Base-by-base conservation (phyloP, 2,888 invertebrate species). In the Sinohyriopsis cumingii region DNA sequence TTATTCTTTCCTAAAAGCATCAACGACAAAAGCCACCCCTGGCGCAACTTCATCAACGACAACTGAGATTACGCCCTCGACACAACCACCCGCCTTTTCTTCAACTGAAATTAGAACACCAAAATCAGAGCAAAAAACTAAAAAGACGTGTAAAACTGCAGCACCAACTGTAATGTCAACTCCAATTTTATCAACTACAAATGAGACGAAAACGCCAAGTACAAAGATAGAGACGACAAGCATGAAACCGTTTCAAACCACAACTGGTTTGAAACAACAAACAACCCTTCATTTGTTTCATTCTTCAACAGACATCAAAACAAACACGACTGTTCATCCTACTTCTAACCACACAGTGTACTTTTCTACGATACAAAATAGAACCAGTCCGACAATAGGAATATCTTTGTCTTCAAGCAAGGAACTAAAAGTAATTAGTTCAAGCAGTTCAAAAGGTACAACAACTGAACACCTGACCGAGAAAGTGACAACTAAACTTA, bases 11-110 rank as follows among this genome's bases (percentile, higher is more conserved):
- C 45, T 45, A 57, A 54, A 67, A 60, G 56, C 69, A 63, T 25
- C 56, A 62, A 63, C 65, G 67, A 63, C 69, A 24, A 18, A 55
- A n/a, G 12, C 24, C 25, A 22, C 59, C 20, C 59, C 68, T 45
- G 65, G 57, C 22, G 59, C 66, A 55, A 64, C 63, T 24, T 28
- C 59, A 45, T 12, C 45, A 20, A 22, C 65, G 18, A 53, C 65
- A 67, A 62, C 60, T n/a, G 28, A 59, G 9, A 64, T 56, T 54
- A 55, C 19, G 22, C 20, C 25, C 3, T 57, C 68, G 33, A 71
- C 64, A 60, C 68, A 63, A 55, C 33, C 67, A 54, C 5, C 57
- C 19, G 19, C 56, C 55, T 53, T 61, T 24, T 12, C 45, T n/a
- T 59, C 53, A 65, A 61, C 2, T 19, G n/a, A 59, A 20, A 67